Percentiles rank a stretch among this genome's conserved stretches.
phyloP scores from a whole-genome alignment of 1,140 invertebrate genomes.

The Tyrophagus putrescentiae region DNA sequence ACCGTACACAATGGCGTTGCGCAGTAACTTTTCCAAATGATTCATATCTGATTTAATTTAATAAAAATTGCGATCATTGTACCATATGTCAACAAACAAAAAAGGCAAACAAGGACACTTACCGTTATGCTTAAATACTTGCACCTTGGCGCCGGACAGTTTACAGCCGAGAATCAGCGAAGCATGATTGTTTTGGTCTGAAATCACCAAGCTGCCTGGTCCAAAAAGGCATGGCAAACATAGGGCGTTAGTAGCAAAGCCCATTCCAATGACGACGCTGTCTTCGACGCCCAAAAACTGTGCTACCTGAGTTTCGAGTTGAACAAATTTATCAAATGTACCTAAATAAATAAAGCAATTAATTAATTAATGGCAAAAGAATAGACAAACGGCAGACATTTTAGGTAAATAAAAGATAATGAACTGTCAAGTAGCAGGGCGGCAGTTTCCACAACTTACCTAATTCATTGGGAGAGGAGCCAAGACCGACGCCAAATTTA shows the following conservation, averaged over 20 bases:
- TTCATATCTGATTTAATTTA: constrained; percentile 54
- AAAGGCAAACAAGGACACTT: constrained; percentile 20
- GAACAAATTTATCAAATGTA: constrained; percentile 45
- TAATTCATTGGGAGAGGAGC: constrained; percentile 46
- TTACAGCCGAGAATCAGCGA: constrained; percentile 84
- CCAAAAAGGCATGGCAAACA: constrained; percentile 73
- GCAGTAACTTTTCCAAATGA: constrained; percentile 64
- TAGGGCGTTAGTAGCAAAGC: constrained; percentile 91
- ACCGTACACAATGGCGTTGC: constrained; percentile 51
- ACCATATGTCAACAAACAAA: background rate
- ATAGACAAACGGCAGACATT: background rate
- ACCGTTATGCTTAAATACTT: constrained; percentile 71
- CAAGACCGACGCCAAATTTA: constrained; percentile 51
- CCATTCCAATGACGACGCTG: constrained; percentile 92
- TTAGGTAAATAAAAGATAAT: background rate
- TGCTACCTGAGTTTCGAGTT: constrained; percentile 72
- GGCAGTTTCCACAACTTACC: constrained; percentile 35
- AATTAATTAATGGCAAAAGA: background rate
- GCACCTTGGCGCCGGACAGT: constrained; percentile 67
- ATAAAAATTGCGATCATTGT: constrained; percentile 3
- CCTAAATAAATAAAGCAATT: constrained; percentile 19
- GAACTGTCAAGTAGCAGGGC: too few species aligned
- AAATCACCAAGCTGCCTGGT: constrained; percentile 71
- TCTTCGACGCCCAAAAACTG: constrained; percentile 83
- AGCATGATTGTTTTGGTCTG: constrained; percentile 93